Evolutionary conservation across 2,113 vertebrate species (phyloP).

Genomic region (Hydrochoerus hydrochaeris): DNA sequence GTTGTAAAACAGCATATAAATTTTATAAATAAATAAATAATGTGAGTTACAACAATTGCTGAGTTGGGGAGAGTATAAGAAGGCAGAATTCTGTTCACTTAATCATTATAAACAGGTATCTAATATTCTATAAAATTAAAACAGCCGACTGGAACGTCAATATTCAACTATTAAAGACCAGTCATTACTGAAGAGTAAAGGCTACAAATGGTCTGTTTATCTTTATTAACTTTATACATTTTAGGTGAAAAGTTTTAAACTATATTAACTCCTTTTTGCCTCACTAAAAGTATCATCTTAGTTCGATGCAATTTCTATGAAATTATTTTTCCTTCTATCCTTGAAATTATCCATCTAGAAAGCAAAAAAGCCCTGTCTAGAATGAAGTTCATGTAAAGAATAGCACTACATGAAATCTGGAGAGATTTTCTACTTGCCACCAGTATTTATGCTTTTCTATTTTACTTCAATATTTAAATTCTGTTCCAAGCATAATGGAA

Average conservation of each 20-base stretch:
- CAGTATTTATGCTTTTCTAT: background rate
- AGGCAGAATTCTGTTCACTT: background rate
- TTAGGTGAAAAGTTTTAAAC: background rate
- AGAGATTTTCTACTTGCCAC: background rate
- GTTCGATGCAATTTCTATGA: background rate
- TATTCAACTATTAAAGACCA: background rate
- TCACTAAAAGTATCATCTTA: background rate
- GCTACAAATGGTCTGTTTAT: background rate
- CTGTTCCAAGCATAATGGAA: background rate
- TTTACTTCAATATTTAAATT: conserved; percentile 7
- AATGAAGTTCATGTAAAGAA: background rate
- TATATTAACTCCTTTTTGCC: background rate
- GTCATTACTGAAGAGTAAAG: background rate
- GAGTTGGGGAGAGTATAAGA: background rate
- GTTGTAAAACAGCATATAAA: conserved; percentile 38
- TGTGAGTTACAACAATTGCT: conserved; percentile 1
- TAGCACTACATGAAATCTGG: background rate
- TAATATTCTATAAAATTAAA: background rate
- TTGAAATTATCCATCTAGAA: background rate
- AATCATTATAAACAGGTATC: background rate
- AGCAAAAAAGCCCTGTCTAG: background rate
- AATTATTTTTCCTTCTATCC: background rate
- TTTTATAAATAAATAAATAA: conserved; percentile 60
- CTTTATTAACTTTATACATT: background rate
- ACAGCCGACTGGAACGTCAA: background rate